Conservation (phyloP, 1,140 invertebrate genomes). For the Zaprionus nigranus region DNA sequence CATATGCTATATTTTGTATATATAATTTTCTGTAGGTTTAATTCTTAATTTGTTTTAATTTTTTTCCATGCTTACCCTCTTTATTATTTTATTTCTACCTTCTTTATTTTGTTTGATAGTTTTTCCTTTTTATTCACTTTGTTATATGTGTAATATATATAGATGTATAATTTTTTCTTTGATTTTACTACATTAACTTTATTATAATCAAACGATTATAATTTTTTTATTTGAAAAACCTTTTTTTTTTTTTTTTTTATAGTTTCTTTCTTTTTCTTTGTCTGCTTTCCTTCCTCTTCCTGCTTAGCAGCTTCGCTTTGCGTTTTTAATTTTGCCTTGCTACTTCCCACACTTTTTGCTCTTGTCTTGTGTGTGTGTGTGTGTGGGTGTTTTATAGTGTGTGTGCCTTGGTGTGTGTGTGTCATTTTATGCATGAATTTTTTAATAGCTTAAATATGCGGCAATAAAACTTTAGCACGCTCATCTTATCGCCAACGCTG, state of each 20-base stretch:
- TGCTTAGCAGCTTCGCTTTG: conserved; percentile 3
- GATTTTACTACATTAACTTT: not conserved
- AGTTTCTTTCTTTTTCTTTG: not conserved
- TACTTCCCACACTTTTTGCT: conserved; percentile 27
- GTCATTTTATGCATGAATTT: conserved; percentile 82
- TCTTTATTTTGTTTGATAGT: not conserved
- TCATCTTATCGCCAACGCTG: conserved; percentile 76
- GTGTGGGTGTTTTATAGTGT: conserved; percentile 45
- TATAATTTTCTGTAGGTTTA: too few relatives aligned
- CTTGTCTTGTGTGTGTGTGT: conserved; percentile 2
- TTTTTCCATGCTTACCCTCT: too few relatives aligned
- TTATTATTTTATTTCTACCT: not conserved
- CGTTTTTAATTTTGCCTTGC: conserved; percentile 68
- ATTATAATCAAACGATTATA: not conserved
- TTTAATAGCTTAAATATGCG: conserved; percentile 83
- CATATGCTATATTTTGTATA: not conserved
- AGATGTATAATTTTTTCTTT: not conserved
- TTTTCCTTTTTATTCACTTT: not conserved
- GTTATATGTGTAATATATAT: not conserved
- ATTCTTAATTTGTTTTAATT: too few relatives aligned
- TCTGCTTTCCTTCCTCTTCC: not conserved
- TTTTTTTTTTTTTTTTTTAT: not conserved
- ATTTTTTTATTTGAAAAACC: not conserved
- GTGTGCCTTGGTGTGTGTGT: conserved; percentile 49
- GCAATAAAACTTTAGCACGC: conserved; percentile 82